These are phyloP conservation scores for Phoxinus phoxinus DNA, from an alignment of 2,113 vertebrate species.

Conservation along the genomic window DNA sequence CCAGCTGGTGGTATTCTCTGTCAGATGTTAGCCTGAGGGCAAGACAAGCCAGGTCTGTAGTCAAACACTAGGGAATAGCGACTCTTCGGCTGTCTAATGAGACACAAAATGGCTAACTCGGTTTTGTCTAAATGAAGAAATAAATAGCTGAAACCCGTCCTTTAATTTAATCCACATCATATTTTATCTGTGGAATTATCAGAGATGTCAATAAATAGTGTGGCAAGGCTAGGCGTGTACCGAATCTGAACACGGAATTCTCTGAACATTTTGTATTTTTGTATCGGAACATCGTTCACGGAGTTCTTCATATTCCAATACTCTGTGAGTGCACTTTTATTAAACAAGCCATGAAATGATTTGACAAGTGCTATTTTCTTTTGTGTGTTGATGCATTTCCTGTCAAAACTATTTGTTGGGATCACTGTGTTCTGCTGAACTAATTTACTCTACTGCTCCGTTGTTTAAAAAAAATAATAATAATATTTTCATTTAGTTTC, in stretches of 20 bases:
- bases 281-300: not conserved
- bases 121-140: slow-evolving; percentile 5
- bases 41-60: slow-evolving; percentile 20
- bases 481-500: not conserved
- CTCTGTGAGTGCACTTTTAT: not conserved
- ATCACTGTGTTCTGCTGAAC: not conserved
- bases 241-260: not conserved
- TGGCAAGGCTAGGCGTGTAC: not conserved
- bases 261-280: not conserved
- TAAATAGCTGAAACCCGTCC: not conserved
- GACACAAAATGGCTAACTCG: slow-evolving; percentile 32
- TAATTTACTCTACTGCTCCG: not conserved
- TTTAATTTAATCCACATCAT: not conserved
- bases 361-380: not conserved
- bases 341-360: not conserved
- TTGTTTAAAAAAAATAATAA: too few species aligned
- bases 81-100: slow-evolving; percentile 30
- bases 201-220: not conserved
- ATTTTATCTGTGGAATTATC: not conserved
- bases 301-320: not conserved
- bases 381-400: not conserved
- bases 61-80: slow-evolving; percentile 16
- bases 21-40: slow-evolving; percentile 40
- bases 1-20: slow-evolving; percentile 34
- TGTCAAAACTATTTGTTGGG: not conserved